Evolutionary conservation across 2,888 invertebrate genomes (phyloP).

Genomic region (Mayetiola destructor): DNA sequence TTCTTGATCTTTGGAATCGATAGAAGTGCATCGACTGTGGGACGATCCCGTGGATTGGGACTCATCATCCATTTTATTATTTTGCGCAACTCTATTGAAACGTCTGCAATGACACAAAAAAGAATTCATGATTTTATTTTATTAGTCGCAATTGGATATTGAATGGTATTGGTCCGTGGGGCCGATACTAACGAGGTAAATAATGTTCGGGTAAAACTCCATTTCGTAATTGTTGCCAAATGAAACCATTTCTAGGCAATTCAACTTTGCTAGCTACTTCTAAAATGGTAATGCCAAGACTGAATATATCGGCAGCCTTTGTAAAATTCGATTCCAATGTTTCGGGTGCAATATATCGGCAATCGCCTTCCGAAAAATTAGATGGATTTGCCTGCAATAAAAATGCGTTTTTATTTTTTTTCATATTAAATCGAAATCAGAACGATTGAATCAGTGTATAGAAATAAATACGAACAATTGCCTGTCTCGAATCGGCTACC

Average conservation of each 20-base stretch:
- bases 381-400: slow-evolving; percentile 36
- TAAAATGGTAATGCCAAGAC: slow-evolving; percentile 55
- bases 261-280: slow-evolving; percentile 56
- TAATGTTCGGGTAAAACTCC: slow-evolving; percentile 40
- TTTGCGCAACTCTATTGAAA: slow-evolving; percentile 38
- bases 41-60: slow-evolving; percentile 37
- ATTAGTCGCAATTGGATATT: slow-evolving; percentile 13
- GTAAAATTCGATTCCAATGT: slow-evolving; percentile 48
- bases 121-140: slow-evolving; percentile 10
- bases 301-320: slow-evolving; percentile 58
- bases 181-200: slow-evolving; percentile 28
- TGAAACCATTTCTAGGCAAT: slow-evolving; percentile 49
- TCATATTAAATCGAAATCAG: background rate
- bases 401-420: background rate
- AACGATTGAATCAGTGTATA: too few relatives aligned
- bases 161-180: background rate
- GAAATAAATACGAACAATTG: too few relatives aligned
- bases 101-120: slow-evolving; percentile 14
- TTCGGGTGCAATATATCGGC: slow-evolving; percentile 60
- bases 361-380: slow-evolving; percentile 55
- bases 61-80: slow-evolving; percentile 44
- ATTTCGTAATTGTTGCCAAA: slow-evolving; percentile 51
- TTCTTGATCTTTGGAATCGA: slow-evolving; percentile 13
- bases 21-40: slow-evolving; percentile 40
- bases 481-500: slow-evolving; percentile 45